Percentiles rank a stretch among this genome's conserved stretches.
Evolutionary conservation across 2,797 vertebrate genomes (phyloP).

Genomic region (Tokudaia muenninki): DNA sequence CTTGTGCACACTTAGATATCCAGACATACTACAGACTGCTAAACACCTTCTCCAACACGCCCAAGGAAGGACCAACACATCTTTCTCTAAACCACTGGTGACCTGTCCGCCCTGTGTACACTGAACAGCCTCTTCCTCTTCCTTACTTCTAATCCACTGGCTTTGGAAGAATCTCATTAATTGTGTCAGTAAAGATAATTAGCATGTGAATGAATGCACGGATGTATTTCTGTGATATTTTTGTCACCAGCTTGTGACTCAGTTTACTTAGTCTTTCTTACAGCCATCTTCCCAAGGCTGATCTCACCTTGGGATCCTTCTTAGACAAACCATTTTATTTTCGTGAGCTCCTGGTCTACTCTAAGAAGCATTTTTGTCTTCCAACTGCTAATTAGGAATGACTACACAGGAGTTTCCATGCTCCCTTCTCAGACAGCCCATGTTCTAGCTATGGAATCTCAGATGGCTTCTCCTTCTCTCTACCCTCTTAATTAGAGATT

Average conservation of each 20-base stretch:
- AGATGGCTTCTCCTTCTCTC: neutral
- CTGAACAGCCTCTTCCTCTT: neutral
- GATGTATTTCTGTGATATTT: neutral
- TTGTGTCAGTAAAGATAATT: neutral
- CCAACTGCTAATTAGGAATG: neutral
- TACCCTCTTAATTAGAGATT: slow-evolving; percentile 24
- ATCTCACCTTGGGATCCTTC: neutral
- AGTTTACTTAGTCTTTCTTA: neutral
- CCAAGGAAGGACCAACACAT: neutral
- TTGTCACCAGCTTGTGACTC: neutral
- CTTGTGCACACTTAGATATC: neutral
- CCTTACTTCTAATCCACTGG: neutral
- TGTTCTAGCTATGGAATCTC: neutral
- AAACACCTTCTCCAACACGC: neutral
- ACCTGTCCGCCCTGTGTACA: neutral
- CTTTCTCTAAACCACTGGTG: neutral
- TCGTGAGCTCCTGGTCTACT: neutral
- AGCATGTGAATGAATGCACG: neutral
- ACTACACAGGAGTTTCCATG: neutral
- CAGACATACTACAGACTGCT: neutral
- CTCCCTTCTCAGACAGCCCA: neutral
- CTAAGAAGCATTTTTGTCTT: slow-evolving; percentile 19
- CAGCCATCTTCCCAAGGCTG: neutral
- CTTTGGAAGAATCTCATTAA: neutral
- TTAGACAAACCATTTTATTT: neutral